Base-by-base conservation (phyloP, 1,140 invertebrate genomes). In the Aethina tumida region DNA sequence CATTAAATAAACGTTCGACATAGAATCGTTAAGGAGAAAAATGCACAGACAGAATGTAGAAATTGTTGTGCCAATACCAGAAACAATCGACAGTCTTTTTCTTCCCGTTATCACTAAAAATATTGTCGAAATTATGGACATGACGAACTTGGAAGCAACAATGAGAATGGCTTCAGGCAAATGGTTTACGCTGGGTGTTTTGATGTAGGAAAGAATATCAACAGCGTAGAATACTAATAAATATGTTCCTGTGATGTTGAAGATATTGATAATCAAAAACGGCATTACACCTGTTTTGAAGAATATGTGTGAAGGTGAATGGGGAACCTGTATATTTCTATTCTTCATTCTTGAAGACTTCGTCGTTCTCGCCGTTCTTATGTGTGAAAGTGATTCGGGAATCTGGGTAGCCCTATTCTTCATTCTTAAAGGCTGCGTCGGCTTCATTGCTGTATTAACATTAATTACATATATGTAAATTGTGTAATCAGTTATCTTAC, bases 151-250 rank as follows among this genome's bases (percentile, higher is more conserved):
- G 0, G 77, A 69, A 1, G 69, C 52, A 0, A 78, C 79, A 1
- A 74, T 80, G 15, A 76, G 65, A 43, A 79, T 74, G 0, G 79
- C 79, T 10, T 74, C 75, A 18, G 69, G 42, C 32, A 70, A 69
- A 30, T 56, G 56, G 36, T 75, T 63, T 4, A 69, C 49, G 10
- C 31, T 33, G 30, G 44, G 8, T 7, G 27, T 28, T 12, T 35
- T 18, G 37, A 65, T 59, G 58, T 55, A 0, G 30, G 50, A 37
- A 9, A 83, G 55, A 22, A 84, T 75, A 36, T 81, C 74, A 0
- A 82, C 75, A 1, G 78, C 80, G 43, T 83, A 83, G 56, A 82
- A 83, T 29, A 84, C 75, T 19, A 82, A 67, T 2, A 83, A 64
- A 43, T 79, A 84, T 2, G 78, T 81, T 34, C 81, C 81, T 3